Evolutionary conservation across 2,797 vertebrate species (phyloP), one percentile per base, ranked within the genome.

Genomic region (Chelonia mydas): DNA sequence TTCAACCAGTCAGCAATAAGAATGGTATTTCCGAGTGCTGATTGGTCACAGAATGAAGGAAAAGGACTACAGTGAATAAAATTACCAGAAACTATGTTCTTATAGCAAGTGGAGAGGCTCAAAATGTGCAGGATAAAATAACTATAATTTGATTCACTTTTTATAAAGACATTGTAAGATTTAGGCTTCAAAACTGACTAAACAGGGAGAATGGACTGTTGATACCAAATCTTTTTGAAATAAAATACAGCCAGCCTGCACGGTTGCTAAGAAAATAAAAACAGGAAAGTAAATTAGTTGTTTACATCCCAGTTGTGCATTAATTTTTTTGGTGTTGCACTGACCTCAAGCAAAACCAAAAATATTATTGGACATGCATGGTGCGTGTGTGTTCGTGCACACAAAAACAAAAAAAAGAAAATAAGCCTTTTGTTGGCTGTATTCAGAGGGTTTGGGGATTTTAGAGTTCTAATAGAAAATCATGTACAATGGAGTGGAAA

Each of bases 1-100:
- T 84, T 45, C 82, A 92, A 65, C 82, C 84, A 86, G 50, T 96
- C 88, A 86, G 76, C 51, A 90, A 74, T 65, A 16, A 92, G 57
- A 84, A 27, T 19, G 74, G 31, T 88, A 53, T 83, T 81, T 93
- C 84, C 27, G 1, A 1, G 37, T 86, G 45, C 41, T 83, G 19
- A 41, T 90, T 76, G 53, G 59, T 87, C 0, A 0, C 80, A 76
- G 59, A 89, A 65, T 86, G 45, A 49, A 91, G 37, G 28, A 94
- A 84, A 81, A 83, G 27, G 16, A 28, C 53, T 80, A 3, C 45
- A 78, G n/a, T 47, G 50, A 91, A 21, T 84, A 50, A 11, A 37
- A 10, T 78, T 47, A 61, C 65, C 19, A 76, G 11, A 37, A 78
- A 86, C 51, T 76, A 37, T 54, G 45, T 12, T 91, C 11, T 33